Evolutionary conservation across 2,888 invertebrate species (phyloP).

Genomic region (Griposia aprilina): DNA sequence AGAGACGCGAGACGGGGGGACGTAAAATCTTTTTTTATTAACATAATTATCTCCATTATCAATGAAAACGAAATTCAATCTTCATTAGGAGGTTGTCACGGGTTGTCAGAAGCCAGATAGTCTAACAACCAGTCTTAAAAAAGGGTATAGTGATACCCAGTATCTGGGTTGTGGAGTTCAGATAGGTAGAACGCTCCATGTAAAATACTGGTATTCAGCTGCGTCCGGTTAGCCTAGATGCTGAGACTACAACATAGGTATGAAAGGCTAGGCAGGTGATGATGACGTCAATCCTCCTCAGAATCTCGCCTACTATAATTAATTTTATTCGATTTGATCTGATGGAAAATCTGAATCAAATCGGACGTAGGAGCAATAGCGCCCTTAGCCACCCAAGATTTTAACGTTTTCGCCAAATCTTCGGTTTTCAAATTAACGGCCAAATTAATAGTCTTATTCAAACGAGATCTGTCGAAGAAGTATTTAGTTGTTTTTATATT

Average conservation of each 20-base stretch:
- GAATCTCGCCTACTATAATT: constrained; percentile 67
- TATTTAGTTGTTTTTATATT: constrained; percentile 70
- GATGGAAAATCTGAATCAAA: constrained; percentile 78
- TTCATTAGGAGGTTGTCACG: background rate
- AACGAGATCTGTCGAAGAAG: constrained; percentile 73
- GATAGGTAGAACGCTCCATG: background rate
- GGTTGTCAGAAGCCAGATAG: background rate
- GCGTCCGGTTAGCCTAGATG: background rate
- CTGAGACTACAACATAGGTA: background rate
- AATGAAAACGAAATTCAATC: background rate
- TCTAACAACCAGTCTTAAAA: background rate
- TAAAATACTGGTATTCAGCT: background rate
- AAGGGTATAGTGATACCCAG: background rate
- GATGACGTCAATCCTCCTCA: constrained; percentile 50
- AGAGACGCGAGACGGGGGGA: too few species aligned
- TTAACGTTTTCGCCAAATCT: constrained; percentile 76
- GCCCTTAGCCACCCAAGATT: constrained; percentile 75
- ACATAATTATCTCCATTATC: background rate
- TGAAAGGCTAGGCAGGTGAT: too few species aligned
- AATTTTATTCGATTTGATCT: constrained; percentile 79
- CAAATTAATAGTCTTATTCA: constrained; percentile 78
- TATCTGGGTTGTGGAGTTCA: background rate
- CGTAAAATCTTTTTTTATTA: background rate
- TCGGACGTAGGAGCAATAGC: constrained; percentile 79
- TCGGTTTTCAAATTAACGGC: constrained; percentile 75